Base-by-base conservation (phyloP, 2,113 vertebrate species). In the Parus major region DNA sequence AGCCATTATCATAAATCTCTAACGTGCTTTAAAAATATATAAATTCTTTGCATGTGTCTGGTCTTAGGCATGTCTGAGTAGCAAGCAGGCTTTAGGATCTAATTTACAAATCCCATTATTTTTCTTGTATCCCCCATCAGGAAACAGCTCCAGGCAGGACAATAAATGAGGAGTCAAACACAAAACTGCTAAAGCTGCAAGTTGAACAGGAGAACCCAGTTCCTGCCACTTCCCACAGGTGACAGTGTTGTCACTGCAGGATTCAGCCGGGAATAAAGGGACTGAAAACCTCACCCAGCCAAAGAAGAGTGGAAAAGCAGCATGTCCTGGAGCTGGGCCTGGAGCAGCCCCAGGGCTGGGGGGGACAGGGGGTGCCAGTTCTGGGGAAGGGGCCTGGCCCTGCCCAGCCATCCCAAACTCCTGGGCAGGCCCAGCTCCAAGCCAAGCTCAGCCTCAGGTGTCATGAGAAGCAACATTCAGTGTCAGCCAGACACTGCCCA, bases 381-480 rank as follows among this genome's bases (percentile, higher is more conserved):
- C 64, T 33, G 24, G 1, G 42, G 25, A 49, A 5, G 9, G 42
- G 42, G 7, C 16, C 49, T 27, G 47, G 20, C 33, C 33, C 42
- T 3, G 11, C 36, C 29, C 1, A 1, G 24, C 11, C 55, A 60
- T 5, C 47, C 35, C 14, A 41, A 59, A 52, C 8, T 11, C 12
- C 24, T 16, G 25, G 44, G 60, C 61, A 75, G 52, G 20, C 28
- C 5, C 60, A 69, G 79, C 47, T 18, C 3, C 14, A 17, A 10
- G 39, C 24, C 5, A 8, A 55, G 44, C 3, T 29, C 53, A 78
- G 15, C n/a, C 24, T 27, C 19, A 10, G 25, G 61, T 3, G 61
- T 2, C 2, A 2, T 7, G 0, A 2, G 1, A 33, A 23, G 1
- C 56, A 7, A 27, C 46, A 68, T 41, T 27, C 68, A 12, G 18